A percentile compares a stretch with the other conserved stretches of the same genome.
Evolutionary conservation across 2,797 vertebrate genomes (phyloP).

Genomic region (Sebastes oblongus): DNA sequence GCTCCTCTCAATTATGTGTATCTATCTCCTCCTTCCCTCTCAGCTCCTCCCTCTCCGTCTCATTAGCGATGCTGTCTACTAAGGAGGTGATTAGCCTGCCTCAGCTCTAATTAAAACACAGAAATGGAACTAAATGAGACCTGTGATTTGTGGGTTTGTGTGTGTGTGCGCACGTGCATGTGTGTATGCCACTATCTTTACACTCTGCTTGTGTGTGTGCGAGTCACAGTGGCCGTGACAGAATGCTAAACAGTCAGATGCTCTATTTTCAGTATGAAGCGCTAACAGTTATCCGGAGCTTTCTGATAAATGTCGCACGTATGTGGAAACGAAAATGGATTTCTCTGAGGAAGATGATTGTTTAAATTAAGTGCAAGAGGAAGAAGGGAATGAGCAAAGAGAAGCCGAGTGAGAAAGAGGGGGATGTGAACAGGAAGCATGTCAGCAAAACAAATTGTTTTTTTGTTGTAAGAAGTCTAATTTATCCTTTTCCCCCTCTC

Average conservation of each 20-base stretch:
- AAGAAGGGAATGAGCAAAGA: not conserved
- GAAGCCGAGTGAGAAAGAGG: not conserved
- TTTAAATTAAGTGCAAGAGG: slow-evolving; percentile 28
- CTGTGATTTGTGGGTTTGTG: slow-evolving; percentile 68
- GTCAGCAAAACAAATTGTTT: not conserved
- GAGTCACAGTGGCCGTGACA: not conserved
- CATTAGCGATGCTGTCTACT: slow-evolving; percentile 78
- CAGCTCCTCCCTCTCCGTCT: slow-evolving; percentile 74
- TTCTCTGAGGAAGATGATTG: slow-evolving; percentile 7
- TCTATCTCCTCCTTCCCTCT: slow-evolving; percentile 40
- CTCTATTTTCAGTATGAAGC: slow-evolving; percentile 20
- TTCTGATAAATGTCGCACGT: slow-evolving; percentile 15
- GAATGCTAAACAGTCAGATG: slow-evolving; percentile 22
- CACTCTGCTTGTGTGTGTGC: not conserved
- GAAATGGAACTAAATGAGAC: slow-evolving; percentile 77
- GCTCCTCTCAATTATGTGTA: slow-evolving; percentile 59
- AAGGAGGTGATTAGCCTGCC: slow-evolving; percentile 79
- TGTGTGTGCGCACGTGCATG: not conserved
- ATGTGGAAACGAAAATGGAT: not conserved
- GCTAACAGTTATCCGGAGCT: slow-evolving; percentile 20
- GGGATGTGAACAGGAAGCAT: not conserved
- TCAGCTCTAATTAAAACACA: slow-evolving; percentile 78
- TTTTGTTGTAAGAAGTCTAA: not conserved
- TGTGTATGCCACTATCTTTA: too few species aligned
- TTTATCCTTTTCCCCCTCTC: not conserved